Percentiles rank a stretch among this genome's conserved stretches.
Conservation (phyloP, 1,140 invertebrate species). For the Trinorchestia longiramus region DNA sequence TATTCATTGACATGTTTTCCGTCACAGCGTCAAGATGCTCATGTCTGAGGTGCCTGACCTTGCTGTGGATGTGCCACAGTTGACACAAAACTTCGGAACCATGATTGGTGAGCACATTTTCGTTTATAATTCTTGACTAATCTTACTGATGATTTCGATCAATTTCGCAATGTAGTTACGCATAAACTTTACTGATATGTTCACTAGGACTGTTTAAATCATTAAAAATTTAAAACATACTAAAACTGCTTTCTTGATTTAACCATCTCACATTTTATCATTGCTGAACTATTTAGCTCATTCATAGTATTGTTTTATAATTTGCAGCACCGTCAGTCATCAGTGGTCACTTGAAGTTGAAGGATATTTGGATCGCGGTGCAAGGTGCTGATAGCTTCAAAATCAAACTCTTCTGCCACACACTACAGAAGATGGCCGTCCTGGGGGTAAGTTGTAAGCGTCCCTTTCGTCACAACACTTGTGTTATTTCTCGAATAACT, state of each 20-base stretch:
- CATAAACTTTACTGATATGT: neutral
- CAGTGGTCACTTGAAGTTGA: slow-evolving; percentile 2
- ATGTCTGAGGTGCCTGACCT: neutral
- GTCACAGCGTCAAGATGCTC: neutral
- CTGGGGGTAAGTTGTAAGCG: neutral
- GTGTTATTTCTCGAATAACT: neutral
- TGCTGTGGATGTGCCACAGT: neutral
- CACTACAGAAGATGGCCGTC: neutral
- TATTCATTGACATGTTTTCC: neutral
- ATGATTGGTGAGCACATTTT: slow-evolving; percentile 8
- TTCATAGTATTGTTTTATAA: neutral
- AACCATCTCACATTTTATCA: too few relatives aligned
- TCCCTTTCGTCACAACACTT: neutral
- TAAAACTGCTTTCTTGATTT: neutral
- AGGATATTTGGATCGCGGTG: neutral
- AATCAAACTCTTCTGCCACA: slow-evolving; percentile 8
- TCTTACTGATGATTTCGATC: neutral
- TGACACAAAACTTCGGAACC: slow-evolving; percentile 5
- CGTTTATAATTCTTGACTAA: neutral
- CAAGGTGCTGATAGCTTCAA: slow-evolving; percentile 1
- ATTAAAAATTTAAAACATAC: neutral
- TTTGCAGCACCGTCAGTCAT: neutral
- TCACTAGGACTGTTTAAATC: neutral
- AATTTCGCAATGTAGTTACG: neutral
- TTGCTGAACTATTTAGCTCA: too few relatives aligned